Base-by-base conservation (phyloP, 2,888 invertebrate genomes). In the Mythimna albipuncta region DNA sequence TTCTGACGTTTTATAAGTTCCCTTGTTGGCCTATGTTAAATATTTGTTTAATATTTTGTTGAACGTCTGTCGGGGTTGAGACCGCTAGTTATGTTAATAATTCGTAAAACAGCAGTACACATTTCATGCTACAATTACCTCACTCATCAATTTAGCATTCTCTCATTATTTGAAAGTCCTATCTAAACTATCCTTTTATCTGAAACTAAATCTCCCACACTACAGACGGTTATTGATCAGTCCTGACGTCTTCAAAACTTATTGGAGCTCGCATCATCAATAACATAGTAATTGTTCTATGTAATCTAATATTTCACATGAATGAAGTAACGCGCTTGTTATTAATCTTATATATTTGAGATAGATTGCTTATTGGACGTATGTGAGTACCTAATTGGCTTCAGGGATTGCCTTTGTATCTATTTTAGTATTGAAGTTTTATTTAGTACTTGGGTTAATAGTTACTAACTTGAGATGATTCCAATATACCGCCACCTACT, bases 271-370 rank as follows among this genome's bases (percentile, higher is more conserved):
- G 47, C 61, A 77, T 72, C 83, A 83, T 85, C 83, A 85, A 86
- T 85, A 84, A 79, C 70, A 44, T 16, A 73, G 77, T 85, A 85
- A 86, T 85, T 85, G 83, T 81, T 79, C 68, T 72, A 75, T 66
- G 72, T 81, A 78, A 85, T 85, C 73, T 79, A 81, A 84, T 86
- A 85, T 78, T 75, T 77, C 69, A 77, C 62, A 64, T 65, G 68
- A 67, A 72, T 70, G 59, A 38, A 69, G 75, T 72, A 81, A 70
- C 69, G 73, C 59, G 62, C 77, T 62, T 76, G 59, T 77, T 83
- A 81, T 78, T 79, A 79, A 81, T 83, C 75, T 71, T 75, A 52
- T 75, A 80, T 76, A 58, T 57, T 58, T 61, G 64, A 69, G 71
- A 83, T 75, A 75, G 52, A 79, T 83, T 59, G 76, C 38, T 59